Conservation (phyloP, 2,888 invertebrate species). For the Deilephila elpenor region DNA sequence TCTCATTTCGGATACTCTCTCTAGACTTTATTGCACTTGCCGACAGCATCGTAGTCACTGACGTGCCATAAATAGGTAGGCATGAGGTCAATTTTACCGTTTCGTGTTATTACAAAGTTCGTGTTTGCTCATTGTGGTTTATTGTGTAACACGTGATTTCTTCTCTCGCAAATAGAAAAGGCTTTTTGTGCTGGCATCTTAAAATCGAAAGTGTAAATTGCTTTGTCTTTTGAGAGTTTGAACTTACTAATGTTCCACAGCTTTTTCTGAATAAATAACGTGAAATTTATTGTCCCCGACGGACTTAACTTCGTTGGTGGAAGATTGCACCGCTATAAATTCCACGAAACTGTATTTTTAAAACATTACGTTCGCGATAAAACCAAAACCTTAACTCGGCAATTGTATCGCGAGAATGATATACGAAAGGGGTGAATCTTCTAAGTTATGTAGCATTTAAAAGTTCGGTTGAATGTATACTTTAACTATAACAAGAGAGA, state of each 20-base stretch:
- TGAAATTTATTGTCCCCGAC: not conserved
- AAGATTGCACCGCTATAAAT: not conserved
- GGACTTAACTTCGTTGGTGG: not conserved
- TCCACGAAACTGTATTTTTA: not conserved
- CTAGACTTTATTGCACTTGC: too few species aligned
- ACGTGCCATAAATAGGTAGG: too few species aligned
- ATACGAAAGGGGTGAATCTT: too few species aligned
- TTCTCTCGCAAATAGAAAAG: slow-evolving; percentile 9
- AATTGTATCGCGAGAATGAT: not conserved
- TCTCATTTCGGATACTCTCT: too few species aligned
- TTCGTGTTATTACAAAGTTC: not conserved
- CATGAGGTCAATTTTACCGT: not conserved
- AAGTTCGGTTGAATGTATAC: too few species aligned
- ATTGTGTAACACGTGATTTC: slow-evolving; percentile 7
- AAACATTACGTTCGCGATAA: not conserved
- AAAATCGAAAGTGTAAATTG: not conserved
- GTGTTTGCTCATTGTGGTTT: not conserved
- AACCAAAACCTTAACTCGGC: not conserved
- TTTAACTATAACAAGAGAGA: too few species aligned
- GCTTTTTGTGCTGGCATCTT: not conserved
- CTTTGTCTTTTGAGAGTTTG: not conserved
- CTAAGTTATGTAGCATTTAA: too few species aligned
- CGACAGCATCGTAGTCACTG: too few species aligned
- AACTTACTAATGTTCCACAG: not conserved
- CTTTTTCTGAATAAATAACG: not conserved